Evolutionary conservation across 1,140 invertebrate species (phyloP), one percentile per base, ranked within the genome.

Genomic region (Diabrotica undecimpunctata): DNA sequence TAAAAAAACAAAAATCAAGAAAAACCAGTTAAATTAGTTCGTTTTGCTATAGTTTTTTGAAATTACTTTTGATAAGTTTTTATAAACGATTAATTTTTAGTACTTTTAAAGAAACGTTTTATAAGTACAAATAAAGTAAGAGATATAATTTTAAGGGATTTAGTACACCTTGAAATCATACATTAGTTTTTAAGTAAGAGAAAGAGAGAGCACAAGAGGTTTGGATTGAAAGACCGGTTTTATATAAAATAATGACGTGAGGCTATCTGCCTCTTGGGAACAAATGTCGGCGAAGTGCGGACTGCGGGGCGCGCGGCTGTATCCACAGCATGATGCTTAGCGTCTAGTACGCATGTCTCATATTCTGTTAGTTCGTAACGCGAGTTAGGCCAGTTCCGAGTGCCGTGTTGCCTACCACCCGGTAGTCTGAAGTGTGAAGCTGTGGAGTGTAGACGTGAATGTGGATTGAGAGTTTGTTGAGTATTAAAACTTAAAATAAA

Each of bases 381-480:
- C 55, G 54, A 61, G 58, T 62, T 39, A 52, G 39, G 58, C 64
- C 68, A 70, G 69, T 70, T 70, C 64, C 64, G 63, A 67, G 61
- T 70, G 64, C 52, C 64, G 57, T 25, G 25, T 25, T 25, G 25
- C 25, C 25, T 46, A n/a, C 62, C 65, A 39, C 66, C 46, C 62
- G 63, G 66, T 66, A 64, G 64, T 70, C 7, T 62, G 64, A 66
- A 64, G 65, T 60, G 66, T 57, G 50, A 61, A 53, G 65, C 54
- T 51, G 65, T 38, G 54, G 55, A 6, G 9, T n/a, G 14, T 61
- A 25, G 57, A 53, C 51, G 67, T 37, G 38, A 51, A n/a, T 12
- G 7, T 60, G 56, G 53, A 54, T 58, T 25, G 25, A 25, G 4
- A 25, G 25, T n/a, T 61, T 62, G 66, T 50, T 60, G 61, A 58